Conservation (phyloP, 2,888 invertebrate species). For the Apocheima hispidaria region DNA sequence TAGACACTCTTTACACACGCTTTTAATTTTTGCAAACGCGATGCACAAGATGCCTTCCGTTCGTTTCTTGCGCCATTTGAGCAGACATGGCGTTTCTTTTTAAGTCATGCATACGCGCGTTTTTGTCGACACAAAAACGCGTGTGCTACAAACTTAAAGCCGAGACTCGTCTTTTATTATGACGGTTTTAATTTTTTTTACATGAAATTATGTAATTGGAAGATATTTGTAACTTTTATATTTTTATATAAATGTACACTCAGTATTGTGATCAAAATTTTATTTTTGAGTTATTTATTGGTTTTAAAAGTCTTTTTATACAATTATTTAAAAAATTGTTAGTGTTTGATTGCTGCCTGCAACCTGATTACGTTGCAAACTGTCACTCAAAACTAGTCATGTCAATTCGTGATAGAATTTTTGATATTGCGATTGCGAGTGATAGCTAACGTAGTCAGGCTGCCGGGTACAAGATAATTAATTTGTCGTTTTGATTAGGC, state of each 20-base stretch:
- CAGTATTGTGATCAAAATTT: conserved; percentile 32
- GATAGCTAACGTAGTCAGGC: neutral
- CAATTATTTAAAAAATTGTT: neutral
- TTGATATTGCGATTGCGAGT: neutral
- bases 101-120: no score
- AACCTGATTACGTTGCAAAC: neutral
- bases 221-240: conserved; percentile 4
- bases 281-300: conserved; percentile 3
- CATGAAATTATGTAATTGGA: neutral
- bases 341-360: neutral
- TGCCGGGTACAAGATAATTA: neutral
- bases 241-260: conserved; percentile 7
- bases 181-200: conserved; percentile 22
- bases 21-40: no score
- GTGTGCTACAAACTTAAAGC: no score
- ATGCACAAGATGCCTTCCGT: no score
- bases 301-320: neutral
- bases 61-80: no score
- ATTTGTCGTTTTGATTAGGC: neutral
- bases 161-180: no score
- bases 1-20: no score
- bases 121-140: no score
- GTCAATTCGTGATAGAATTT: neutral
- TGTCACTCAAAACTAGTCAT: no score
- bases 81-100: no score